Percentiles rank a stretch among this genome's conserved stretches.
Conservation (phyloP, 2,113 vertebrate species). For the Phrynosoma platyrhinos region DNA sequence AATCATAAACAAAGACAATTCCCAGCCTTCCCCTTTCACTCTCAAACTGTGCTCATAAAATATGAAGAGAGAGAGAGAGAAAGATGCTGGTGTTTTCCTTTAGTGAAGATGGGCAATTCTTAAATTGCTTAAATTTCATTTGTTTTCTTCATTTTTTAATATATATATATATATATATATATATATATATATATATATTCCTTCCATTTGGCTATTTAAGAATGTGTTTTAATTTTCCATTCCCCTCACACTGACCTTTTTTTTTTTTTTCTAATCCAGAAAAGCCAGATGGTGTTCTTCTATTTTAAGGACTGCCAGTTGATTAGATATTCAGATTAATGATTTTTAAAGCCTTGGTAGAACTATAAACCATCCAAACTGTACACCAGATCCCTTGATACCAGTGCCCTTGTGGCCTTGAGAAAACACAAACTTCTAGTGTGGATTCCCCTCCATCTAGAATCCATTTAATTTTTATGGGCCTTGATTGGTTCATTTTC, state of each 20-base stretch:
- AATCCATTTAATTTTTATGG: background rate
- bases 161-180: background rate
- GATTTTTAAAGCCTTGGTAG: background rate
- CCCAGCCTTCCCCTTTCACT: background rate
- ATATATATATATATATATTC: background rate
- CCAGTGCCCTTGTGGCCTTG: background rate
- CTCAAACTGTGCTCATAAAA: background rate
- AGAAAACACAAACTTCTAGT: no score
- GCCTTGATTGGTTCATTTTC: background rate
- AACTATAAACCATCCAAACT: constrained; percentile 10
- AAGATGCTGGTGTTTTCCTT: background rate
- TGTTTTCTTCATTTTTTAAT: background rate
- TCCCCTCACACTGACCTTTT: background rate
- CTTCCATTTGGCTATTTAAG: background rate
- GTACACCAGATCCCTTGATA: background rate
- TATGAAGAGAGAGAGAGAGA: background rate
- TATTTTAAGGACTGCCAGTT: constrained; percentile 38
- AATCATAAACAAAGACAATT: background rate
- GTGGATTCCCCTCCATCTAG: background rate
- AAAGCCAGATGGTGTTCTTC: constrained; percentile 15
- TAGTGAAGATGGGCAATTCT: background rate
- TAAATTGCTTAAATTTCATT: background rate
- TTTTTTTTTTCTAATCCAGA: background rate
- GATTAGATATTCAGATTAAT: constrained; percentile 17
- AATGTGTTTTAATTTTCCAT: constrained; percentile 3